A percentile compares a stretch with the other conserved stretches of the same genome.
phyloP scores from a whole-genome alignment of 2,113 vertebrate genomes.

The Anguilla rostrata region DNA sequence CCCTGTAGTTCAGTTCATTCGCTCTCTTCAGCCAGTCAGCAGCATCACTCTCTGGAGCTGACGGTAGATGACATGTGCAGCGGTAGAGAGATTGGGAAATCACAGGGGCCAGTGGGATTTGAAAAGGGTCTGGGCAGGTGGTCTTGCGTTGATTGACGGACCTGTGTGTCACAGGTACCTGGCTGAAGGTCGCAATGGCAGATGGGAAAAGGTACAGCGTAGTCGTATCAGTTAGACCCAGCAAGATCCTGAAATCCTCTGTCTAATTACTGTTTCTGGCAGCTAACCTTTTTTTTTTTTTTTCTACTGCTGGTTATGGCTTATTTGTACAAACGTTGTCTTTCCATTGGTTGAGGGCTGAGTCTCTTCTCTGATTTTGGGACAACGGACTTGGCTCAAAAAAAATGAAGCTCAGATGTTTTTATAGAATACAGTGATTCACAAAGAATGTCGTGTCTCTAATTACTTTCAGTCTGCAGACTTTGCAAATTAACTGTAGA shows the following conservation, averaged over 20 bases:
- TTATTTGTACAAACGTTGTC: too few relatives aligned
- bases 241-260: not conserved
- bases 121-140: not conserved
- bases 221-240: not conserved
- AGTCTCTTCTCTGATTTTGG: not conserved
- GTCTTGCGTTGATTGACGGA: not conserved
- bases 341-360: not conserved
- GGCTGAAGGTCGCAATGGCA: not conserved
- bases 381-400: not conserved
- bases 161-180: not conserved
- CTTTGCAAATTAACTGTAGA: slow-evolving; percentile 53
- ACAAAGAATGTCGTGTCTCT: slow-evolving; percentile 47
- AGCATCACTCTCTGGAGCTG: not conserved
- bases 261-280: not conserved
- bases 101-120: too few relatives aligned
- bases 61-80: not conserved
- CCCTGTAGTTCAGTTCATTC: not conserved
- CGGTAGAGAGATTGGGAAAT: too few relatives aligned
- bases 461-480: slow-evolving; percentile 28
- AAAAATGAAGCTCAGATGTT: not conserved
- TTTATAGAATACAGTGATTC: slow-evolving; percentile 34
- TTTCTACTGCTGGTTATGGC: too few relatives aligned
- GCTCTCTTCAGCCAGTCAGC: not conserved
- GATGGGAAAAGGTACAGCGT: not conserved
- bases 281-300: not conserved